Conservation (phyloP, 2,888 invertebrate species). For the Macrosoma leucophasiata region DNA sequence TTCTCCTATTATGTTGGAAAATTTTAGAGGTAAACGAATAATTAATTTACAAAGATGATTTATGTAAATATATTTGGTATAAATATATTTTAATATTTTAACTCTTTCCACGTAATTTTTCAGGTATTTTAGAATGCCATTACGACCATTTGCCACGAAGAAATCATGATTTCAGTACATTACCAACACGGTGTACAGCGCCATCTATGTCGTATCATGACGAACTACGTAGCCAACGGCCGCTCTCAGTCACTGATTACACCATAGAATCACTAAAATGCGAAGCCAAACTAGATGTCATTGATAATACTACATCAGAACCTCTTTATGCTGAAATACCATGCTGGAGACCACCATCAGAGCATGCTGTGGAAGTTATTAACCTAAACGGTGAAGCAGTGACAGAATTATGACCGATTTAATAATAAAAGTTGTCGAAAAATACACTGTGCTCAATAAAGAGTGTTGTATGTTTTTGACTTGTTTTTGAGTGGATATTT, state of each 20-base stretch:
- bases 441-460: slow-evolving; percentile 45
- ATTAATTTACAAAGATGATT: slow-evolving; percentile 4
- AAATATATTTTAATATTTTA: slow-evolving; percentile 3
- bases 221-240: slow-evolving; percentile 43
- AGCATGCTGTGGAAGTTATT: slow-evolving; percentile 60
- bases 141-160: slow-evolving; percentile 77
- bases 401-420: slow-evolving; percentile 62
- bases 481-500: slow-evolving; percentile 4
- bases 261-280: slow-evolving; percentile 63
- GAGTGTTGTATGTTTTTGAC: slow-evolving; percentile 7
- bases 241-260: slow-evolving; percentile 50
- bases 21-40: slow-evolving; percentile 76
- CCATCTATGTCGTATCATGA: slow-evolving; percentile 49
- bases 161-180: slow-evolving; percentile 46
- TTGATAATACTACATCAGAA: slow-evolving; percentile 64
- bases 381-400: slow-evolving; percentile 67
- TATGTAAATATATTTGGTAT: slow-evolving; percentile 6
- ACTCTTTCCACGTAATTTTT: slow-evolving; percentile 15
- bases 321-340: slow-evolving; percentile 83
- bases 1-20: slow-evolving; percentile 74
- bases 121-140: slow-evolving; percentile 75
- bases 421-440: slow-evolving; percentile 29
- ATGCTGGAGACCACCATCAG: slow-evolving; percentile 66
- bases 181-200: slow-evolving; percentile 43
- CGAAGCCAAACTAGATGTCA: slow-evolving; percentile 58